A percentile compares a stretch with the other conserved stretches of the same genome.
Evolutionary conservation across 2,113 vertebrate species (phyloP).

Genomic region (Megaceryle torquata): DNA sequence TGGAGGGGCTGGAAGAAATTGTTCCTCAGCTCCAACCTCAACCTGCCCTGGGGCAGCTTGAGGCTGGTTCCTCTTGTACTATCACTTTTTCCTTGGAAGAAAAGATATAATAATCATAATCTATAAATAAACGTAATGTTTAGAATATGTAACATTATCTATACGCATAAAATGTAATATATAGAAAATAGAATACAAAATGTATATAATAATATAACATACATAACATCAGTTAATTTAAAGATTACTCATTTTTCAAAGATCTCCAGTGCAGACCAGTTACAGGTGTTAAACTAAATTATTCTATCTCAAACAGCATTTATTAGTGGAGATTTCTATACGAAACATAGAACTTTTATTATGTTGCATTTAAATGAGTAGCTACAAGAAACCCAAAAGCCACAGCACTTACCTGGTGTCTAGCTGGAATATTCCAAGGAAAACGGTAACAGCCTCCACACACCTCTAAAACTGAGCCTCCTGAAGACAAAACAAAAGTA

Average conservation of each 20-base stretch:
- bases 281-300: background rate
- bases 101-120: too few relatives aligned
- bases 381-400: background rate
- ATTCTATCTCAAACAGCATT: background rate
- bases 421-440: background rate
- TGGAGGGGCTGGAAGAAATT: too few relatives aligned
- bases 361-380: background rate
- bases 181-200: too few relatives aligned
- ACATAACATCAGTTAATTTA: background rate
- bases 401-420: constrained; percentile 9
- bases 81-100: too few relatives aligned
- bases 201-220: too few relatives aligned
- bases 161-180: too few relatives aligned
- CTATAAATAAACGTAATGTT: too few relatives aligned
- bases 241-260: background rate
- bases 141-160: too few relatives aligned
- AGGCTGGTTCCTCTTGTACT: too few relatives aligned
- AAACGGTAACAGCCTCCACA: background rate
- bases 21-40: too few relatives aligned
- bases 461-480: background rate
- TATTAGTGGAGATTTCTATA: background rate
- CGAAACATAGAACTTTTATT: background rate
- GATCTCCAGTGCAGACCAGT: background rate
- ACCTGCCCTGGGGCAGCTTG: too few relatives aligned
- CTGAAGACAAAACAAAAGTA: constrained; percentile 29